A percentile compares a stretch with the other conserved stretches of the same genome.
These are phyloP conservation scores for Sebastes fasciatus DNA, from an alignment of 2,113 vertebrate genomes.

Conservation along the genomic window DNA sequence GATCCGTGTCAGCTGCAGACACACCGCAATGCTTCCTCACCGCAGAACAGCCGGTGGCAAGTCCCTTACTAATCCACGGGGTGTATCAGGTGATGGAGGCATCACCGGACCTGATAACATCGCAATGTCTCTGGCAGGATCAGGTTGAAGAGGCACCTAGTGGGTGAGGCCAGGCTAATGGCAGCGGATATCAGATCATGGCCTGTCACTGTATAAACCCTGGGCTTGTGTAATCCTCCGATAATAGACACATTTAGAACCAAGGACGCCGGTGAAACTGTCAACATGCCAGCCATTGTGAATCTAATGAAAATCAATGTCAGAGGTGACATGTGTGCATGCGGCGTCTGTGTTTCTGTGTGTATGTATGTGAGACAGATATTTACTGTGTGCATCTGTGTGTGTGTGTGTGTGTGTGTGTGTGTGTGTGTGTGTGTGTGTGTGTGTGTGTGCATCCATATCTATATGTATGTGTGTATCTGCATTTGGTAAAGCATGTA, in stretches of 20 bases:
- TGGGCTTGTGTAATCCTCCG: constrained; percentile 51
- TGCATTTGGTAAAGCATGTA: background rate
- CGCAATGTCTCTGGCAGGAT: constrained; percentile 56
- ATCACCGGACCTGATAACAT: constrained; percentile 66
- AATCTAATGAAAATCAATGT: constrained; percentile 54
- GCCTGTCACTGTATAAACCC: constrained; percentile 52
- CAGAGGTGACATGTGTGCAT: constrained; percentile 4
- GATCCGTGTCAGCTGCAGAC: constrained; percentile 39
- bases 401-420: background rate
- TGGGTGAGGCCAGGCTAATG: constrained; percentile 65
- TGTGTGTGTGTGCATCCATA: background rate
- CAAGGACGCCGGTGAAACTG: constrained; percentile 35
- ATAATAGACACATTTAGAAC: constrained; percentile 58
- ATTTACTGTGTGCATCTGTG: background rate
- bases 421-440: background rate
- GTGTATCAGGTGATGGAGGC: constrained; percentile 67
- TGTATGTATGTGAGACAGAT: background rate
- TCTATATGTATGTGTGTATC: background rate
- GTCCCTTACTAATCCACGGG: constrained; percentile 61
- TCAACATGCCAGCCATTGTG: constrained; percentile 53
- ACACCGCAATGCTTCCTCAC: constrained; percentile 18
- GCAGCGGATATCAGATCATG: constrained; percentile 64
- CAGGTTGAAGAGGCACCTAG: constrained; percentile 61
- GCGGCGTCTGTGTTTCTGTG: background rate
- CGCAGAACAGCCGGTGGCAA: constrained; percentile 43